Base-by-base conservation (phyloP, 2,113 vertebrate genomes). In the Ameiurus melas region DNA sequence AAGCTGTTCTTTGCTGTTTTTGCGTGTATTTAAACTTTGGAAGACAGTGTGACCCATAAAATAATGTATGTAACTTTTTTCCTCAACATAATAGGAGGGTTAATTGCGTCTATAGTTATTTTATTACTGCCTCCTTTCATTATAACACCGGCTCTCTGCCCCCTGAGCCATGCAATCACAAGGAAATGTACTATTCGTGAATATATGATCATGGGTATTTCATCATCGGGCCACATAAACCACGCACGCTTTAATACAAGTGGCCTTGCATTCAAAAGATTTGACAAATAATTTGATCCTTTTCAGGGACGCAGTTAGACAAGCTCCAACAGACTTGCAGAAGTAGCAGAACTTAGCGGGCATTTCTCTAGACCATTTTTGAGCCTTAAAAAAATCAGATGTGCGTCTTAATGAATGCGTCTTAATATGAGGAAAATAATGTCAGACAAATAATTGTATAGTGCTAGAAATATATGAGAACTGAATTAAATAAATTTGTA, bases 371-470 rank as follows among this genome's bases (percentile, higher is more conserved):
- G 19, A 4, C 30, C 20, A 16, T n/a, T 27, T 43, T 27, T 78
- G 22, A 78, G 5, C 16, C 43, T 14, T 27, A 27, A 53, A 27
- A 51, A 17, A 7, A 51, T n/a, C 6, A 10, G 8, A 79, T 79
- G 14, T n/a, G 13, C 14, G 77, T 30, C 39, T 14, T 93, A 93
- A 87, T 87, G 83, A 94, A 94, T 47, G 43, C 43, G 43, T 7
- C 98, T 98, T 51, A 98, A 97, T 91, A 97, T 95, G 96, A 97
- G 95, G 96, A 98, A 98, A 97, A 89, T 97, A 95, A 97, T 96
- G 97, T 96, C 97, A 97, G 98, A 97, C 97, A 96, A 98, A 0
- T 36, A 99, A 99, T 98, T 98, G 94, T 93, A 94, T 94, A 91
- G 93, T 94, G 97, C 96, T 93, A 95, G 96, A 97, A 97, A 97